Conservation (phyloP, 92 coral and sea anemone genomes). For the Scolanthus callimorphus region DNA sequence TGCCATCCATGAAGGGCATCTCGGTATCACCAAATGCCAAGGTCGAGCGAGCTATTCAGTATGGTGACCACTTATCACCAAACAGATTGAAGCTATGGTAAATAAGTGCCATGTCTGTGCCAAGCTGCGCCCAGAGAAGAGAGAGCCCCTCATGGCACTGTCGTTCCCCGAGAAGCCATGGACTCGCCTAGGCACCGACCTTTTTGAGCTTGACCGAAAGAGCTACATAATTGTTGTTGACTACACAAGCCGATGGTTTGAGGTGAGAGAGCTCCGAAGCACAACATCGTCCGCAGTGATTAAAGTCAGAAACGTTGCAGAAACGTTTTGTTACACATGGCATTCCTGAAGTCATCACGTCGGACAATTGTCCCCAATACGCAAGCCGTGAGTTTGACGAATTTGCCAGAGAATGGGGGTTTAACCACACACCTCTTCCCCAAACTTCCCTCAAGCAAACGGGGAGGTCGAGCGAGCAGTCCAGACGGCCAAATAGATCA, state of each 20-base stretch:
- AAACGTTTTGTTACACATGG: constrained; percentile 14
- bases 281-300: constrained; percentile 7
- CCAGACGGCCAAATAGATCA: constrained; percentile 5
- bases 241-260: no score
- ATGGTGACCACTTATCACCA: constrained; percentile 46
- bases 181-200: no score
- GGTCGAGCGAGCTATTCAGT: constrained; percentile 39
- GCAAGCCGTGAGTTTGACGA: constrained; percentile 2
- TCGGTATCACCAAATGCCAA: constrained; percentile 37
- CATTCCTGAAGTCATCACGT: neutral
- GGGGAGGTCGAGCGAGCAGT: no score
- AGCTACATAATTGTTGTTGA: no score
- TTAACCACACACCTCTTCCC: neutral
- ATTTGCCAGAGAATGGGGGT: constrained; percentile 9
- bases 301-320: neutral
- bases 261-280: no score
- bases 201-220: no score
- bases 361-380: constrained; percentile 18
- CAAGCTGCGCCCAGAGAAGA: constrained; percentile 19
- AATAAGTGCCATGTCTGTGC: constrained; percentile 36
- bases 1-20: constrained; percentile 30
- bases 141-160: constrained; percentile 45
- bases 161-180: no score
- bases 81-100: constrained; percentile 36
- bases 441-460: no score